Conservation (phyloP, 2,797 vertebrate genomes). For the Aplochiton taeniatus region DNA sequence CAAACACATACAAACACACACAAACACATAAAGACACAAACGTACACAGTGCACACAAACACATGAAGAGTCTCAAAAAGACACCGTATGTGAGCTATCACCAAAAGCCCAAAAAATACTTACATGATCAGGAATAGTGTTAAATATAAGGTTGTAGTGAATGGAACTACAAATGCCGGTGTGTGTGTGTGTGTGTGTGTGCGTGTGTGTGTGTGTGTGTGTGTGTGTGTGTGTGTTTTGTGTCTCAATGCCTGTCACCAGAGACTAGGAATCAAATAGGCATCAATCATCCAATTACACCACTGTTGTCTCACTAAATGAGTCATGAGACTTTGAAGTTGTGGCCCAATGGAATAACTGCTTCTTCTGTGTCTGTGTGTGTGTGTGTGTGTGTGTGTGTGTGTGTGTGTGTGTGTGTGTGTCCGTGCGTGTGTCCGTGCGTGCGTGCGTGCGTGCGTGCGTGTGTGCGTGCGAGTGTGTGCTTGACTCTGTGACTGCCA, state of each 20-base stretch:
- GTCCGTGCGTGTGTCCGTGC: conserved; percentile 5
- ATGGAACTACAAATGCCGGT: neutral
- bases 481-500: conserved; percentile 59
- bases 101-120: neutral
- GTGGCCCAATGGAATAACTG: conserved; percentile 33
- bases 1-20: conserved; percentile 2
- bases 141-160: neutral
- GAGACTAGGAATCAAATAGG: conserved; percentile 41
- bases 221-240: conserved; percentile 11
- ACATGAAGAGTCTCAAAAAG: neutral
- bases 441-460: conserved; percentile 13
- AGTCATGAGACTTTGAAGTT: conserved; percentile 51
- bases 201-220: conserved; percentile 16
- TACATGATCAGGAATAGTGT: neutral
- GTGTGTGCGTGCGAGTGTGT: conserved; percentile 8
- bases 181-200: conserved; percentile 9
- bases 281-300: conserved; percentile 58
- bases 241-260: conserved; percentile 13
- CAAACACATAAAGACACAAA: conserved; percentile 6
- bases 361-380: conserved; percentile 3
- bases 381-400: neutral
- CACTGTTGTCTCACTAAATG: conserved; percentile 55
- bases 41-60: neutral
- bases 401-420: neutral
- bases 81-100: neutral